Conservation (phyloP, 2,888 invertebrate genomes). For the Molorchus minor region DNA sequence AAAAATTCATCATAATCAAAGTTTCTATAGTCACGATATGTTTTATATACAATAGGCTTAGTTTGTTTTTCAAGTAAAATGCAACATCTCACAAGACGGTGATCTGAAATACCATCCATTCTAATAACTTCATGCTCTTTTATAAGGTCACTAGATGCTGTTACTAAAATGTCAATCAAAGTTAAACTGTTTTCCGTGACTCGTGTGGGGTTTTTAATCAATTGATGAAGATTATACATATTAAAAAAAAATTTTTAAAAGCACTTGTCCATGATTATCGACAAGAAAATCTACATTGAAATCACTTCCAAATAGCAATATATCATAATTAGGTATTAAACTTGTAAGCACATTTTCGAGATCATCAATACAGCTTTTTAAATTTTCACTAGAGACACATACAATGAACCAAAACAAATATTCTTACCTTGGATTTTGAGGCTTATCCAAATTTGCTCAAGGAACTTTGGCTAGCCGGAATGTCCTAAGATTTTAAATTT, state of each 20-base stretch:
- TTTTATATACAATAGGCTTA: background rate
- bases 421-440: no score
- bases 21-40: background rate
- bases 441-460: background rate
- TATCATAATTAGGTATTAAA: background rate
- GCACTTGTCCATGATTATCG: background rate
- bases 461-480: background rate
- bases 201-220: background rate
- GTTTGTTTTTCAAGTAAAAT: background rate
- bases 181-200: background rate
- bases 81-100: background rate
- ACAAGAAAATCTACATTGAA: background rate
- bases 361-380: background rate
- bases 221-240: background rate
- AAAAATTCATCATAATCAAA: background rate
- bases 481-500: conserved; percentile 6
- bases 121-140: background rate
- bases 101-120: conserved; percentile 1
- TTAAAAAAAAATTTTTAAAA: background rate
- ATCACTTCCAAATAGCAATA: background rate
- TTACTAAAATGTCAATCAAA: background rate
- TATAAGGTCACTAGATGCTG: background rate
- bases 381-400: background rate
- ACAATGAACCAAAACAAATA: background rate
- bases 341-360: background rate